Evolutionary conservation across 2,888 invertebrate genomes (phyloP).

Genomic region (Pyrrhopygopsis socrates): DNA sequence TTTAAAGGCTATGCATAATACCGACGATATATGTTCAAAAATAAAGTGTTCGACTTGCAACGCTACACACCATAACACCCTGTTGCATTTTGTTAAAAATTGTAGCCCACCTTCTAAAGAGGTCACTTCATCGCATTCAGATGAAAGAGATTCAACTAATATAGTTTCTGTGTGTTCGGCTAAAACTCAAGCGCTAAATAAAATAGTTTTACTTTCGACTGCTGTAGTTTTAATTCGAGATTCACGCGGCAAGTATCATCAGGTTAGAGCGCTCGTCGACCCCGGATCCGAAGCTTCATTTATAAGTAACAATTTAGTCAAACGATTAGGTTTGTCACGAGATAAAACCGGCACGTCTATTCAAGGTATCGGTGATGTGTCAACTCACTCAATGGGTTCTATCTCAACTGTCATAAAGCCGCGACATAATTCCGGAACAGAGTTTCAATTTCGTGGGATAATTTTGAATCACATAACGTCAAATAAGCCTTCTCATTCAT

Average conservation of each 20-base stretch:
- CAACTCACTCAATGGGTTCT: neutral
- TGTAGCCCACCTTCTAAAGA: neutral
- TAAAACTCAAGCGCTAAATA: neutral
- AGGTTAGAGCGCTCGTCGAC: neutral
- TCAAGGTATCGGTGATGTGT: neutral
- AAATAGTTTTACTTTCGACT: neutral
- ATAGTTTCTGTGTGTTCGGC: neutral
- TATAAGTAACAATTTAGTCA: neutral
- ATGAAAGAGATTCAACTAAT: neutral
- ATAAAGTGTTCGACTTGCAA: neutral
- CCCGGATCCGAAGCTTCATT: neutral
- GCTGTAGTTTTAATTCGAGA: neutral
- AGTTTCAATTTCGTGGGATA: neutral
- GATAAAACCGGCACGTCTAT: neutral
- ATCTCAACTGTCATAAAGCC: neutral
- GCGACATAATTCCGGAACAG: neutral
- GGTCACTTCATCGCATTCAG: neutral
- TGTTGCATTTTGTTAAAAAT: neutral
- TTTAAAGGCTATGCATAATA: neutral
- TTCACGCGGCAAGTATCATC: neutral
- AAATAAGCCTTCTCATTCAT: neutral
- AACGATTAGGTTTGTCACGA: slow-evolving; percentile 2
- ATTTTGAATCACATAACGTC: slow-evolving; percentile 3
- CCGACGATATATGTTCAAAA: neutral
- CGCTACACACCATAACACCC: neutral